phyloP scores from a whole-genome alignment of 2,113 vertebrate genomes.

The Grallaria varia region DNA sequence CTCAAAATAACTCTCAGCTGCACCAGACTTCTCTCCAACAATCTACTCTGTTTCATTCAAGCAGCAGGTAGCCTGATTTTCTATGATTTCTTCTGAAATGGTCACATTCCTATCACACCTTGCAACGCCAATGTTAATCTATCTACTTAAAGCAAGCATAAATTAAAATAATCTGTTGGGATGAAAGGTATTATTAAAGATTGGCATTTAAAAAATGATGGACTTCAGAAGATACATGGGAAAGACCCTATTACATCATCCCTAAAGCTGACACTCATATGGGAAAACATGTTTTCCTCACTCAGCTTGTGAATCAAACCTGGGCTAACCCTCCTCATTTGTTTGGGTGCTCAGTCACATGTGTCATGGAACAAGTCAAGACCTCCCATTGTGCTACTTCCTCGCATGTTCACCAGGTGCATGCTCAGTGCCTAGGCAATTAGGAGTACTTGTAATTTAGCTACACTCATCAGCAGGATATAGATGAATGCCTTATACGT shows the following conservation, averaged over 20 bases:
- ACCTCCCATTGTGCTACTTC: not conserved
- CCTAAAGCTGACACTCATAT: not conserved
- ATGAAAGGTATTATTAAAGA: constrained; percentile 31
- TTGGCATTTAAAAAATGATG: not conserved
- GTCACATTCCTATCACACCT: constrained; percentile 14
- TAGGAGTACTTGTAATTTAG: not conserved
- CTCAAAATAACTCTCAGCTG: constrained; percentile 51
- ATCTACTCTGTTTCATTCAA: constrained; percentile 39
- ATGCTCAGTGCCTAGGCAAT: not conserved
- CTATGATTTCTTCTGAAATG: constrained; percentile 16
- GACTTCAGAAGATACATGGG: not conserved
- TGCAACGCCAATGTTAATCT: not conserved
- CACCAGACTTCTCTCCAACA: not conserved
- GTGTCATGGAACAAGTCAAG: not conserved
- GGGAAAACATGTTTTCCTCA: not conserved
- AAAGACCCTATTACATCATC: not conserved
- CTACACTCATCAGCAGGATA: not conserved
- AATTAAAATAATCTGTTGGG: constrained; percentile 19
- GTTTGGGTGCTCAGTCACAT: not conserved
- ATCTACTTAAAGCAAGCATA: constrained; percentile 47
- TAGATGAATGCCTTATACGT: not conserved
- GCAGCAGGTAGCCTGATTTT: not conserved
- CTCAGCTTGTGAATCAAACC: not conserved
- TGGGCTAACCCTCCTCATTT: not conserved
- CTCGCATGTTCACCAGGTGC: not conserved